Conservation (phyloP, 2,113 vertebrate species). For the Ceyx cyanopectus region DNA sequence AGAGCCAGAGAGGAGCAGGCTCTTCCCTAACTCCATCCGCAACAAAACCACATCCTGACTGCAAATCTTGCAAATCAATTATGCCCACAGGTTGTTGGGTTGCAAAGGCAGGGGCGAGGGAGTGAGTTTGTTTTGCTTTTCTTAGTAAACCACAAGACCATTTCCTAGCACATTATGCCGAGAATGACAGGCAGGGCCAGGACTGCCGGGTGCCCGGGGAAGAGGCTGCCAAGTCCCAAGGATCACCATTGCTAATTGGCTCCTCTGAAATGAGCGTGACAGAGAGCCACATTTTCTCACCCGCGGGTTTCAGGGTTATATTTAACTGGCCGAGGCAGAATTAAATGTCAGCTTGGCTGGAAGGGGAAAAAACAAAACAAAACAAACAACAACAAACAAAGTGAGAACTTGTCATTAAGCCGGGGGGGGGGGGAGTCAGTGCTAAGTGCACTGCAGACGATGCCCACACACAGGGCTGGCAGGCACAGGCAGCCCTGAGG, state of each 20-base stretch:
- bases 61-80: constrained; percentile 57
- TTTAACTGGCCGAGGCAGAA: constrained; percentile 61
- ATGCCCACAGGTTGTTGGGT: constrained; percentile 58
- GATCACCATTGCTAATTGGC: constrained; percentile 69
- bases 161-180: constrained; percentile 52
- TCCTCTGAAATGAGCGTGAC: constrained; percentile 60
- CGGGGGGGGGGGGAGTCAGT: not conserved
- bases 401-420: constrained; percentile 69
- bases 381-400: constrained; percentile 74
- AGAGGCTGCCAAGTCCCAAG: constrained; percentile 63
- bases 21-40: not conserved
- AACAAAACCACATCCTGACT: constrained; percentile 33
- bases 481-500: not conserved
- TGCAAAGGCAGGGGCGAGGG: constrained; percentile 13
- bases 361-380: constrained; percentile 68
- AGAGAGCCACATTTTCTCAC: constrained; percentile 69
- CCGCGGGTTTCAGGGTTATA: constrained; percentile 50
- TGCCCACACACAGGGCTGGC: constrained; percentile 54
- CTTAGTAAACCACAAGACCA: constrained; percentile 65
- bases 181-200: constrained; percentile 57
- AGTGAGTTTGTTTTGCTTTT: constrained; percentile 60
- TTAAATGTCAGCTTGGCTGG: constrained; percentile 67
- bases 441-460: not conserved
- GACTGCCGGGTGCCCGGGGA: constrained; percentile 14
- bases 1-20: not conserved